These are phyloP conservation scores for Eulithis prunata DNA, from an alignment of 2,888 invertebrate species.

Conservation along the genomic window DNA sequence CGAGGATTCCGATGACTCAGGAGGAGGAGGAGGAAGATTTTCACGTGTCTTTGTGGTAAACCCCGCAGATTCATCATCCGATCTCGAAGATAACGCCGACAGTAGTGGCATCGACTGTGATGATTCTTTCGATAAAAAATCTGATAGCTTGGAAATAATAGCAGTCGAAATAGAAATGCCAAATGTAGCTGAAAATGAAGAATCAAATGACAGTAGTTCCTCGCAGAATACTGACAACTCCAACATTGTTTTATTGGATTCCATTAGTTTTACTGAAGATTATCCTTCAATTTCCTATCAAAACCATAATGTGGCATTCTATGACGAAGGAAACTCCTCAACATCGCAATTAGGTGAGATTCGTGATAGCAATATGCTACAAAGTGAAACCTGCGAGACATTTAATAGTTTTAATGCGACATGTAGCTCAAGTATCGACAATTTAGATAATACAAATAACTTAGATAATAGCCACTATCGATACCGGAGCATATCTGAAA, in stretches of 20 bases:
- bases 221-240: conserved; percentile 55
- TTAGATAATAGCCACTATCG: conserved; percentile 63
- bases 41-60: conserved; percentile 89
- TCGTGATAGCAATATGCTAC: conserved; percentile 76
- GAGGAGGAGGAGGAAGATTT: conserved; percentile 84
- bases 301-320: conserved; percentile 58
- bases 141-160: conserved; percentile 73
- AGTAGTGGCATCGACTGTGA: conserved; percentile 86
- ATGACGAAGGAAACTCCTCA: conserved; percentile 51
- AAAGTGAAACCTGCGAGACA: conserved; percentile 75
- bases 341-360: conserved; percentile 65
- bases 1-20: conserved; percentile 81
- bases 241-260: conserved; percentile 67
- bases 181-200: conserved; percentile 57
- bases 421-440: conserved; percentile 64
- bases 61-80: conserved; percentile 85
- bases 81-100: conserved; percentile 84
- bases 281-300: conserved; percentile 62
- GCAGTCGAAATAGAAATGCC: conserved; percentile 60
- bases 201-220: conserved; percentile 53
- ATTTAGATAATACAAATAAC: conserved; percentile 63
- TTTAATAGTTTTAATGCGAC: conserved; percentile 76
- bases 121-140: conserved; percentile 85
- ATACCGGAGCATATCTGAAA: conserved; percentile 66
- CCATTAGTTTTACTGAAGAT: conserved; percentile 69